Evolutionary conservation across 2,888 invertebrate genomes (phyloP).

Genomic region (Oscheius sp.): DNA sequence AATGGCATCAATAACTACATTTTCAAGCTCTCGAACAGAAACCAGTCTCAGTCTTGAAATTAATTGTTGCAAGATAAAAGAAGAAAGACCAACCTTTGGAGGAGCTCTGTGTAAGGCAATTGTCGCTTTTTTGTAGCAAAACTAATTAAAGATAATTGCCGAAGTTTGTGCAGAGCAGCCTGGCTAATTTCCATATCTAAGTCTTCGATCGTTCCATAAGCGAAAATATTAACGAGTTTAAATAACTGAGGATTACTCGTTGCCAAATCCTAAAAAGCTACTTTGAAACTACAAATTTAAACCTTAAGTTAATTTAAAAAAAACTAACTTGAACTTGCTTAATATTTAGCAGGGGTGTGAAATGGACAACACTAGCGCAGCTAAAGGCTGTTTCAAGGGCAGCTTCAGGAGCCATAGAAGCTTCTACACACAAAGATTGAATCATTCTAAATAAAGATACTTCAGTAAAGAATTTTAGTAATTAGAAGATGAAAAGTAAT

Average conservation of each 20-base stretch:
- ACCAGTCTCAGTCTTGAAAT: conserved; percentile 12
- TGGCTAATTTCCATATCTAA: conserved; percentile 1
- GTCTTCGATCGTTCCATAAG: conserved; percentile 28
- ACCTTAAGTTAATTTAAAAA: background rate
- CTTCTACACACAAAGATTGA: background rate
- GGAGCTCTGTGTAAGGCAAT: conserved; percentile 22
- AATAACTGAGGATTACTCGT: conserved; percentile 4
- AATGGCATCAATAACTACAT: conserved; percentile 33
- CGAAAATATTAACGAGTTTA: conserved; percentile 23
- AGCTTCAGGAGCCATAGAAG: background rate
- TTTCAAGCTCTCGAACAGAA: conserved; percentile 29
- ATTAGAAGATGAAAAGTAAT: too few relatives aligned
- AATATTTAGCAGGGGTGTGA: conserved; percentile 2
- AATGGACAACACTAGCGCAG: conserved; percentile 3
- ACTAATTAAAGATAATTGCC: conserved; percentile 29
- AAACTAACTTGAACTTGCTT: conserved; percentile 23
- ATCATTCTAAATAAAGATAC: background rate
- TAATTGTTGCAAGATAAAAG: too few relatives aligned
- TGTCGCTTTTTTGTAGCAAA: conserved; percentile 19
- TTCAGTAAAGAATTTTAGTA: background rate
- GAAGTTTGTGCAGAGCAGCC: conserved; percentile 23
- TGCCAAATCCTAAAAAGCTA: background rate
- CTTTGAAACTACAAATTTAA: background rate
- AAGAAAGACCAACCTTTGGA: conserved; percentile 8
- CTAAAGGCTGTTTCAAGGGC: conserved; percentile 11